Conservation (phyloP, 30 jellyfish, hydroid and myxozoan species). For the Aurelia sp. region DNA sequence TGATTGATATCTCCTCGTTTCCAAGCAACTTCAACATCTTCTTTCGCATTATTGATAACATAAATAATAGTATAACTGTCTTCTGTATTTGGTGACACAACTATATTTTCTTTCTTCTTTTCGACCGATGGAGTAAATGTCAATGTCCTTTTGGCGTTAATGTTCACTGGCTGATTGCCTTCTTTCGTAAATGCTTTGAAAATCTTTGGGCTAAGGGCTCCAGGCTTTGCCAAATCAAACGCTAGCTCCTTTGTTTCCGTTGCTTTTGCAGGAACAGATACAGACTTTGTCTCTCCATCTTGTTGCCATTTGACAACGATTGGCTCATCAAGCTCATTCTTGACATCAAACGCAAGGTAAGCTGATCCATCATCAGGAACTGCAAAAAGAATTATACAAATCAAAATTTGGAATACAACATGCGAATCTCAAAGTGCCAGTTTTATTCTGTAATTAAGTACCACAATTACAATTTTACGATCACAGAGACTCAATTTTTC, state of each 20-base stretch:
- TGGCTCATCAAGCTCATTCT: slow-evolving; percentile 25
- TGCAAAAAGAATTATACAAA: not conserved
- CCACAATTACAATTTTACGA: too few relatives aligned
- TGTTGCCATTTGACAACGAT: slow-evolving; percentile 48
- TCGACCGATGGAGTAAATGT: slow-evolving; percentile 28
- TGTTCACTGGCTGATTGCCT: slow-evolving; percentile 3
- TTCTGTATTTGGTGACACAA: not conserved
- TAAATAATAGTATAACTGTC: slow-evolving; percentile 16
- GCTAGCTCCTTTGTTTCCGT: slow-evolving; percentile 8
- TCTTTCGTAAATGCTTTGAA: slow-evolving; percentile 18
- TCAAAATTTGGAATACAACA: not conserved
- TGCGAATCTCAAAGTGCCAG: not conserved
- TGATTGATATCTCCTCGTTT: slow-evolving; percentile 25
- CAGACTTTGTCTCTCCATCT: slow-evolving; percentile 21
- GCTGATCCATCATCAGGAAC: slow-evolving; percentile 54
- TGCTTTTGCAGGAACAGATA: slow-evolving; percentile 6
- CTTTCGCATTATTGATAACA: slow-evolving; percentile 49
- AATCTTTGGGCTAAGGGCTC: slow-evolving; percentile 57
- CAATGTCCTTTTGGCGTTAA: slow-evolving; percentile 12
- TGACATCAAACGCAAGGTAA: slow-evolving; percentile 40
- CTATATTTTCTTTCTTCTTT: slow-evolving; percentile 5
- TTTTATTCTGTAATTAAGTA: not conserved
- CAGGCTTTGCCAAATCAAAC: slow-evolving; percentile 30
- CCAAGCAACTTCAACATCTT: slow-evolving; percentile 67
- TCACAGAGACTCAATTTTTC: too few relatives aligned